Conservation (phyloP, 2,113 vertebrate species). For the Macquaria australasica region DNA sequence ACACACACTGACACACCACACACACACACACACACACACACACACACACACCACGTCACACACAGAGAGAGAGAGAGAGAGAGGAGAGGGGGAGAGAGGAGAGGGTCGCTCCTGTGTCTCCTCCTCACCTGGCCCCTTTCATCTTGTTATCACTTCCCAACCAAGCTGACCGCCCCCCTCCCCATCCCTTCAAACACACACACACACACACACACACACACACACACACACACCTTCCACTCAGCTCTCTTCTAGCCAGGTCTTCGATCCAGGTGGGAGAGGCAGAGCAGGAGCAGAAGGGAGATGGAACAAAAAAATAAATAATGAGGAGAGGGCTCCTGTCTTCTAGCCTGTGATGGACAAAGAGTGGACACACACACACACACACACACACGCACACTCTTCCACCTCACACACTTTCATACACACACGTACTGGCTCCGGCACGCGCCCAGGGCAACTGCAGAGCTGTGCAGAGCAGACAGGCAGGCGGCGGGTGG, state of each 20-base stretch:
- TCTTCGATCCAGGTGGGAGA: conserved; percentile 66
- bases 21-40: neutral
- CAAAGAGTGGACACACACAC: conserved; percentile 36
- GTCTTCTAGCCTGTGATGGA: conserved; percentile 50
- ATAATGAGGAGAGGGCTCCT: conserved; percentile 35
- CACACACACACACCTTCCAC: conserved; percentile 59
- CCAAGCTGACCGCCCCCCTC: conserved; percentile 56
- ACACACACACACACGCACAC: conserved; percentile 28
- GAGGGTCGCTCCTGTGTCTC: conserved; percentile 70
- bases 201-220: conserved; percentile 3
- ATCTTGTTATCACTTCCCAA: conserved; percentile 74
- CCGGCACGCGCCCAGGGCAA: conserved; percentile 73
- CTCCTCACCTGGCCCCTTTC: conserved; percentile 85
- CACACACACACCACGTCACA: conserved; percentile 57
- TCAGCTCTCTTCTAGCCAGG: conserved; percentile 48
- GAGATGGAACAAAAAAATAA: conserved; percentile 21
- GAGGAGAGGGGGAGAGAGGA: conserved; percentile 26
- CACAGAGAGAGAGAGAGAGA: conserved; percentile 38
- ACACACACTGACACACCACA: conserved; percentile 42
- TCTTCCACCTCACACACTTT: conserved; percentile 49
- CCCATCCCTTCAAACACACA: conserved; percentile 55
- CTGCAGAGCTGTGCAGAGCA: conserved; percentile 80
- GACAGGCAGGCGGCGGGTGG: conserved; percentile 73
- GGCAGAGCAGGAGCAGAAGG: conserved; percentile 33
- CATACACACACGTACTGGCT: conserved; percentile 49